A percentile compares a stretch with the other conserved stretches of the same genome.
Conservation (phyloP, 2,888 invertebrate species). For the Pyralis farinalis region DNA sequence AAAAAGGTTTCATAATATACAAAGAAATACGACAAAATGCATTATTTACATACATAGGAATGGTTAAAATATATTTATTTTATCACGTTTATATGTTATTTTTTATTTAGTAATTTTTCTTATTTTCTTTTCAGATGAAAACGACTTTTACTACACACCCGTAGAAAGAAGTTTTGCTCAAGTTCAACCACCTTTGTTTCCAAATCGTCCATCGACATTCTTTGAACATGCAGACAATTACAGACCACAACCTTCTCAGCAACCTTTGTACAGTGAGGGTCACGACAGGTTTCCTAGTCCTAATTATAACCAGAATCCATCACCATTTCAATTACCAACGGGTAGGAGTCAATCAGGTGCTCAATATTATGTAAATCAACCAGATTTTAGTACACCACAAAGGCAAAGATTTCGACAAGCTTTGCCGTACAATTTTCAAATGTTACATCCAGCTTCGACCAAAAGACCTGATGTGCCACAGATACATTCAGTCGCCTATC, state of each 20-base stretch:
- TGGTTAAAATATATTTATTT: background rate
- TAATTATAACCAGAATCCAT: slow-evolving; percentile 73
- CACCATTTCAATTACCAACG: slow-evolving; percentile 71
- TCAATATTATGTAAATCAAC: slow-evolving; percentile 72
- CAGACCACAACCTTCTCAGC: slow-evolving; percentile 52
- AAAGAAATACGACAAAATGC: background rate
- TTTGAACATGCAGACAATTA: slow-evolving; percentile 62
- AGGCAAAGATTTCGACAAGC: slow-evolving; percentile 65
- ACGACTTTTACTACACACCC: slow-evolving; percentile 70
- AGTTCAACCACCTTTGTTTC: slow-evolving; percentile 71
- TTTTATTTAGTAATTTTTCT: no score
- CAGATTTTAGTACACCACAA: slow-evolving; percentile 58
- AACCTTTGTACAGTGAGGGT: slow-evolving; percentile 57
- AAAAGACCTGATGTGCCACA: slow-evolving; percentile 79
- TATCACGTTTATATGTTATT: no score
- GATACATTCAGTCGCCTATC: slow-evolving; percentile 79
- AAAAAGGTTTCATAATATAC: no score
- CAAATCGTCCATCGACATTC: slow-evolving; percentile 58
- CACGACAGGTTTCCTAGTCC: slow-evolving; percentile 66
- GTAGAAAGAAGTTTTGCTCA: slow-evolving; percentile 77
- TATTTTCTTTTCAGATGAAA: slow-evolving; percentile 66
- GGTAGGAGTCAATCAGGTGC: slow-evolving; percentile 70
- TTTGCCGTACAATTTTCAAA: slow-evolving; percentile 66
- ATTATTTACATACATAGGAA: background rate
- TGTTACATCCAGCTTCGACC: slow-evolving; percentile 70